Evolutionary conservation across 2,113 vertebrate genomes (phyloP), one percentile per base, ranked within the genome.

Genomic region (Tinamus guttatus): DNA sequence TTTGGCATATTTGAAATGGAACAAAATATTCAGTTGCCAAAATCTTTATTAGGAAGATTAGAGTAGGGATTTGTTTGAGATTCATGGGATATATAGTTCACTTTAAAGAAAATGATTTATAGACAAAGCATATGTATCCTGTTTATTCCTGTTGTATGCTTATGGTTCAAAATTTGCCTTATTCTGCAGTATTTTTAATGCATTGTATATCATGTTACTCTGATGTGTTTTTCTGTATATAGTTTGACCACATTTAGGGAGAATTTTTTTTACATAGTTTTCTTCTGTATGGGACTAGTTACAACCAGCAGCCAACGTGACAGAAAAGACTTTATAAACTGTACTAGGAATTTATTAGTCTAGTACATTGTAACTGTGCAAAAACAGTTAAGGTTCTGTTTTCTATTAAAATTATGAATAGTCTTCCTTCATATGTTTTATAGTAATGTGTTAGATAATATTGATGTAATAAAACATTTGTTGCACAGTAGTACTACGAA

Each of bases 71-170:
- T 68, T 85, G 4, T 56, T 87, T 85, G 79, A 52, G 63, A 67
- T 81, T 47, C 36, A 38, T 40, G 91, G 74, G 69, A 41, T 69
- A 7, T 45, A 41, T 8, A 79, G 9, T 76, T 34, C 17, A 0
- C 20, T 86, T 93, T 83, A n/a, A 93, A 85, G 21, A 79, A 90
- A 95, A 89, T 94, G 84, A 27, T 92, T 71, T 14, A 36, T 83
- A 76, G 51, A 40, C 54, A 34, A 90, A 82, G 19, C 51, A 45
- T 59, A 45, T 65, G 22, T 88, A 71, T 87, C 60, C 4, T 7
- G 47, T 95, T 96, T 95, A 45, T 89, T 92, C 73, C 27, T 41
- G 9, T 77, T 94, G 34, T 59, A 34, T 71, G 11, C 79, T 93
- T 82, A 8, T 87, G 65, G 63, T 54, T 89, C 12, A 9, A 91